Base-by-base conservation (phyloP, 2,888 invertebrate genomes). In the Cantharis flavilabris region DNA sequence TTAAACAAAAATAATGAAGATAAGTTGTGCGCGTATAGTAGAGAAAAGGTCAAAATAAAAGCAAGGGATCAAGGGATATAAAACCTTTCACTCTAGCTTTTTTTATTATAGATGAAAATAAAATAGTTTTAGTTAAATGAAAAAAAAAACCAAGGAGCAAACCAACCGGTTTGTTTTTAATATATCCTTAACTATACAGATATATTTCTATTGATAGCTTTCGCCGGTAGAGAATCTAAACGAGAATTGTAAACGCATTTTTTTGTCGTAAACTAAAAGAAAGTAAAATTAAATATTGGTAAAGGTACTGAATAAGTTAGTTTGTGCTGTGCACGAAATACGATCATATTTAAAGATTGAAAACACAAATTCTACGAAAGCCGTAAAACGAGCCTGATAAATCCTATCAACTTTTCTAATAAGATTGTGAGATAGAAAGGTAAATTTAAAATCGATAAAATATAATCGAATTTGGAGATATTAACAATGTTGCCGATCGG, bases 1-100 rank as follows among this genome's bases (percentile, higher is more conserved):
- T 72, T 30, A 73, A 75, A 75, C 70, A 73, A 62, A 76, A 78
- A 79, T 80, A 81, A 81, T 80, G 80, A 80, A 80, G 80, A 81
- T 80, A 80, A 79, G 80, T 80, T 79, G 79, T 74, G 77, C 76
- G 78, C 80, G 73, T 75, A n/a, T n/a, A 79, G 77, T 70, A 71
- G 76, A 69, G 76, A 70, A 76, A 72, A 80, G 80, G 80, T 80
- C 78, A 78, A 79, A 75, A 81, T 75, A 78, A 79, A 78, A 79
- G 78, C 78, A 78, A 78, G 79, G 76, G 79, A 75, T 72, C 75
- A 49, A 49, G 76, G 75, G 77, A 79, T 71, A 79, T 79, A 80
- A 80, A 81, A 80, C 75, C 75, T 71, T 79, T 78, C 78, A 76
- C 79, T 78, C 80, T 81, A 78, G 73, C 70, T 63, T 75, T 75